Percentiles rank a stretch among this genome's conserved stretches.
phyloP scores from a whole-genome alignment of 2,888 invertebrate genomes.

The Crepidodera aurea region DNA sequence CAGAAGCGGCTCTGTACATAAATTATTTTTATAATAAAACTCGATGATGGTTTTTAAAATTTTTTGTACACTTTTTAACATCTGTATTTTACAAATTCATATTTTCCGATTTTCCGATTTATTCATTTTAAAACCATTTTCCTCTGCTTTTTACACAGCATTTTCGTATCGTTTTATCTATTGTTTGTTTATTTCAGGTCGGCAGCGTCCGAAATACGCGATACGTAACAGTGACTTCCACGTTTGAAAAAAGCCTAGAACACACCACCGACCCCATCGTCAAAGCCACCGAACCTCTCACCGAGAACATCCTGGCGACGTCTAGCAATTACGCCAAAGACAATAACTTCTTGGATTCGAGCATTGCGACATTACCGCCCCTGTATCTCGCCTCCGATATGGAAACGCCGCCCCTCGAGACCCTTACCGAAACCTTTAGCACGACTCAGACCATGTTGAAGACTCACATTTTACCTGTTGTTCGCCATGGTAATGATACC shows the following conservation, averaged over 20 bases:
- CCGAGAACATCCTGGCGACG: conserved; percentile 87
- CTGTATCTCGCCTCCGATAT: conserved; percentile 78
- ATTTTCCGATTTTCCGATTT: too few species aligned
- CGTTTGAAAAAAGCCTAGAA: conserved; percentile 80
- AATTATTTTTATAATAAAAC: too few species aligned
- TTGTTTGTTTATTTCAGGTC: conserved; percentile 72
- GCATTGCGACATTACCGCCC: conserved; percentile 83
- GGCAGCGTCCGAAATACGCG: conserved; percentile 87
- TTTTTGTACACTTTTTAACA: too few species aligned
- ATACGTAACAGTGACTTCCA: conserved; percentile 87
- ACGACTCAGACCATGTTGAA: conserved; percentile 88
- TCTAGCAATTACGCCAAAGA: conserved; percentile 77
- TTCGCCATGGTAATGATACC: conserved; percentile 77
- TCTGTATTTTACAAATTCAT: too few species aligned
- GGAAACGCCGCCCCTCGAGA: conserved; percentile 87
- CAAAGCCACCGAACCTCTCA: conserved; percentile 76
- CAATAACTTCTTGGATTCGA: conserved; percentile 73
- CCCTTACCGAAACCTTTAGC: conserved; percentile 89
- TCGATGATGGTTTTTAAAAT: too few species aligned
- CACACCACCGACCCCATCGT: conserved; percentile 65
- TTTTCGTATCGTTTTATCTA: too few species aligned
- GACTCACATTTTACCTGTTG: conserved; percentile 87
- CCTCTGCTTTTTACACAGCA: too few species aligned
- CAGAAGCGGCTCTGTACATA: too few species aligned
- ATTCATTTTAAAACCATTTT: too few species aligned